Base-by-base conservation (phyloP, 2,113 vertebrate species). In the Hiodon tergisus region DNA sequence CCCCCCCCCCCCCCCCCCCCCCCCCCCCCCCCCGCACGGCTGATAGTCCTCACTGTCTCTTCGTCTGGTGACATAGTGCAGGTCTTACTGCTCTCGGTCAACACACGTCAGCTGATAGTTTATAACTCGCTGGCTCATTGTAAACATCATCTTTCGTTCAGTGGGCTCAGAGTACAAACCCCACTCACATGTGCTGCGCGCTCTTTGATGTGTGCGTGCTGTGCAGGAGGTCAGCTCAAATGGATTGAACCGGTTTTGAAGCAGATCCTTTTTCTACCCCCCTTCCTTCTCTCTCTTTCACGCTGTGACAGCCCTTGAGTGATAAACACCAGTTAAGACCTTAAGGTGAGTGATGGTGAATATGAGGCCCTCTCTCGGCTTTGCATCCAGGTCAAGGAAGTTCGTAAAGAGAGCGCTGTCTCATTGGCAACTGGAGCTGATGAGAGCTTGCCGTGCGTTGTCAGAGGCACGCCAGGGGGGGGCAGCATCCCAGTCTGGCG, bases 41-140 rank as follows among this genome's bases (percentile, higher is more conserved):
- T 31, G 31, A 31, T 31, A 31, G 31, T 31, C 31, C 31, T 31
- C 31, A 31, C 31, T 31, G 31, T 31, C 31, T 31, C 31, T 31
- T 31, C 31, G 31, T 31, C 31, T 31, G 31, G 31, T 84, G 87
- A 91, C 86, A 84, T 76, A 81, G 78, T 76, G 77, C 89, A 89
- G 88, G 79, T 83, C 81, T 73, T 6, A 51, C 78, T 76, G 63
- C 79, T 79, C 84, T 77, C 78, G 82, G 82, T 85, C 86, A 84
- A 80, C 79, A 86, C 86, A 73, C 65, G 8, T 88, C 85, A 84
- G 60, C 82, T 80, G 75, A 75, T 81, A 84, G 83, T 84, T 76
- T 78, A 73, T 75, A 80, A 67, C 71, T 47, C 60, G 79, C 66
- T 48, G 46, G 6, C 48, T 8, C 16, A 16, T 16, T 47, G n/a